Conservation (phyloP, 2,888 invertebrate genomes). For the Stratiomys singularior region DNA sequence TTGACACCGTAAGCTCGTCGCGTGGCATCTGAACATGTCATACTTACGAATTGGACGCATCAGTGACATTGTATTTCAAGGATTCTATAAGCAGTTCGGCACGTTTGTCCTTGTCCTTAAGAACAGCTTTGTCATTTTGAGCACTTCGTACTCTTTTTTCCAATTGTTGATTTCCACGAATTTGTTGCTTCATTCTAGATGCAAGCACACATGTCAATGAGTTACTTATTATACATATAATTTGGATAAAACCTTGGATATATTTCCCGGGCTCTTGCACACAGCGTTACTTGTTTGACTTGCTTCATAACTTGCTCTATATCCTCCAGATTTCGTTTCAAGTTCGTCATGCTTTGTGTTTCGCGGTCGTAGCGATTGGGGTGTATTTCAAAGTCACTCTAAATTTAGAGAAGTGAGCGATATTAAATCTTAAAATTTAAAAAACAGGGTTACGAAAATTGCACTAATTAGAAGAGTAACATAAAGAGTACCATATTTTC, state of each 20-base stretch:
- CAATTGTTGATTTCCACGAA: slow-evolving; percentile 60
- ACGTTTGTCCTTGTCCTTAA: slow-evolving; percentile 58
- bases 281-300: slow-evolving; percentile 62
- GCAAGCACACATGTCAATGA: no score
- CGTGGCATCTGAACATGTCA: background rate
- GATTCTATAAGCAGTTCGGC: slow-evolving; percentile 59
- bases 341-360: slow-evolving; percentile 61
- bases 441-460: background rate
- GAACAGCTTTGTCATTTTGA: slow-evolving; percentile 43
- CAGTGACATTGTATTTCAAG: slow-evolving; percentile 60
- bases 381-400: slow-evolving; percentile 53
- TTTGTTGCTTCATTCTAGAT: slow-evolving; percentile 60
- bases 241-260: slow-evolving; percentile 58
- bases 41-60: slow-evolving; percentile 60
- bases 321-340: slow-evolving; percentile 59
- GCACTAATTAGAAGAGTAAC: no score
- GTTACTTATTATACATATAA: background rate
- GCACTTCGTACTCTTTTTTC: slow-evolving; percentile 56
- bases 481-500: no score
- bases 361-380: slow-evolving; percentile 62
- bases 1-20: no score
- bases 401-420: background rate
- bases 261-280: slow-evolving; percentile 56
- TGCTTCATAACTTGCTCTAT: slow-evolving; percentile 61
- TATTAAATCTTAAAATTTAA: background rate